Base-by-base conservation (phyloP, 2,113 vertebrate genomes). In the Verasper variegatus region DNA sequence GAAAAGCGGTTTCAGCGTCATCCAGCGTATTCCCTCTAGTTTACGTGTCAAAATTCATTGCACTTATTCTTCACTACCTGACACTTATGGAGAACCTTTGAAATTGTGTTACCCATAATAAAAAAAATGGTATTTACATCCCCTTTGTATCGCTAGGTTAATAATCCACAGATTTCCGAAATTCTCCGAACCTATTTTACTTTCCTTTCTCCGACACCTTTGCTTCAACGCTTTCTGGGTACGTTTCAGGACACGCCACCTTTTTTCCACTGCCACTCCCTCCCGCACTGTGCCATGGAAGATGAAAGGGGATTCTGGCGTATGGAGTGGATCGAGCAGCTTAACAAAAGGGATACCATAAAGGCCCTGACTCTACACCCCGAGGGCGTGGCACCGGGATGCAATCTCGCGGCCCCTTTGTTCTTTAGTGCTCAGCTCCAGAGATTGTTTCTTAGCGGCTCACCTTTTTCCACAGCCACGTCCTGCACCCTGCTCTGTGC, bases 301-400 rank as follows among this genome's bases (percentile, higher is more conserved):
- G 85, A 91, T 90, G 78, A 91, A 89, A 90, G 83, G 52, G 77
- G 63, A 64, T 82, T 83, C 62, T 77, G 74, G 74, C 56, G 70
- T 86, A 77, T 61, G 24, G 73, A 82, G 81, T 78, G 78, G 76
- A 78, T 89, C 80, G 78, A 78, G 81, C 80, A 67, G 59, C 84
- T 86, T 77, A 88, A 87, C 79, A 89, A 88, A 37, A 54, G 87
- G 74, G 71, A 70, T 81, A 62, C 74, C 76, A 68, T 75, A 68
- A 79, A 86, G 74, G 87, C 77, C 78, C 68, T 54, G 78, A 74
- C 61, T 87, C 88, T 79, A 80, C 85, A 82, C 85, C 91, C 82
- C 0, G 80, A 85, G 82, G 89, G 87, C 18, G 82, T 90, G 89
- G 87, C 85, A 84, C 67, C 62, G 66, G 81, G 80, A 85, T 89